Conservation (phyloP, 2,113 vertebrate genomes). For the Grammomys dolichurus region DNA sequence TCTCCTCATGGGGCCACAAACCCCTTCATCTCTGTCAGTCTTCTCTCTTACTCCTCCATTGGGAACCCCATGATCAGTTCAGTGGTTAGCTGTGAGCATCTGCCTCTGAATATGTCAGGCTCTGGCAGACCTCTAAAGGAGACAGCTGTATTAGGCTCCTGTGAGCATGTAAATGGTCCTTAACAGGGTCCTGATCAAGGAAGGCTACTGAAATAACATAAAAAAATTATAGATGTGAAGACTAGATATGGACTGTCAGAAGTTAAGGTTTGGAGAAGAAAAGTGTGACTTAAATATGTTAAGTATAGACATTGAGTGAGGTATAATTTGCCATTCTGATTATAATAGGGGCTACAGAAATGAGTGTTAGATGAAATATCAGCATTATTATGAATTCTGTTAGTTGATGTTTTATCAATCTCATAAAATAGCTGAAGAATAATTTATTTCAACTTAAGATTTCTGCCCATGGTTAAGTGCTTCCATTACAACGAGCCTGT, state of each 20-base stretch:
- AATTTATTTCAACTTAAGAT: neutral
- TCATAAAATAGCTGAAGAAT: neutral
- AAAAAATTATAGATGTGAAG: neutral
- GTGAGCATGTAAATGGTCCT: neutral
- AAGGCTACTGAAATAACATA: neutral
- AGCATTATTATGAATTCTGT: neutral
- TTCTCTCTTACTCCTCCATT: no score
- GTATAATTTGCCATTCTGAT: neutral
- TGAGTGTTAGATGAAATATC: neutral
- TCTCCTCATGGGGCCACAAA: no score
- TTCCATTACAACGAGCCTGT: neutral
- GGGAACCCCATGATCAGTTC: no score
- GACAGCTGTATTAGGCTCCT: no score
- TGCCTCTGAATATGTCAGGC: no score
- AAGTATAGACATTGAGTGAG: neutral
- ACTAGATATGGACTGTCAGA: neutral
- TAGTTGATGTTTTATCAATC: neutral
- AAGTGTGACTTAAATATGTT: neutral
- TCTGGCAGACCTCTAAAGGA: no score
- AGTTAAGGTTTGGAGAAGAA: neutral
- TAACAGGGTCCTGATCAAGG: neutral
- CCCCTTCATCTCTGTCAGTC: no score
- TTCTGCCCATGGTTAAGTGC: neutral
- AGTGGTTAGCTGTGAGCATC: no score
- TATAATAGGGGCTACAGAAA: neutral